Conservation (phyloP, 2,797 vertebrate genomes). For the Siniperca scherzeri region DNA sequence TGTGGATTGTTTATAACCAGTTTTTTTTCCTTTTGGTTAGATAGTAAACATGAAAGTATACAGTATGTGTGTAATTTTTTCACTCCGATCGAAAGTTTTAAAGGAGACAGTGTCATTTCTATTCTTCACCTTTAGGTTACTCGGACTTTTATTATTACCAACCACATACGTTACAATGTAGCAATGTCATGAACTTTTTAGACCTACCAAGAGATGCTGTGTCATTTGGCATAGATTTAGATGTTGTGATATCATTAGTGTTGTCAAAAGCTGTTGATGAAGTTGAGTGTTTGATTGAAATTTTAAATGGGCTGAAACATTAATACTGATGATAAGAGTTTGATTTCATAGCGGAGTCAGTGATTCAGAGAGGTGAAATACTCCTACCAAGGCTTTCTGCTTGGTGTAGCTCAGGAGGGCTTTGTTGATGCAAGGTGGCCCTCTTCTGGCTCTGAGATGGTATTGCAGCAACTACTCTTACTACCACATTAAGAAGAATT, state of each 20-base stretch:
- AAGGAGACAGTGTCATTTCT: not conserved
- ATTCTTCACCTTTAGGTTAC: not conserved
- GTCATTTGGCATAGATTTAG: not conserved
- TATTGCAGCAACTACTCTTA: conserved; percentile 48
- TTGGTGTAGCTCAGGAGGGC: not conserved
- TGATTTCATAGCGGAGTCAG: not conserved
- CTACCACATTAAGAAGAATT: not conserved
- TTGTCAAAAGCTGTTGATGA: not conserved
- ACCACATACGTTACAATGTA: not conserved
- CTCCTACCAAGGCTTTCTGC: not conserved
- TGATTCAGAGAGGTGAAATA: not conserved
- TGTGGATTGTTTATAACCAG: not conserved
- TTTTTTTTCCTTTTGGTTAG: not conserved
- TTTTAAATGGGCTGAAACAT: fast-evolving
- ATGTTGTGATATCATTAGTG: not conserved
- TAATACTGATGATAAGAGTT: not conserved
- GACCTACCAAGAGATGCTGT: not conserved
- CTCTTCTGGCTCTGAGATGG: conserved; percentile 68
- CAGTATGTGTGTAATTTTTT: not conserved
- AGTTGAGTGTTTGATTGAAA: not conserved
- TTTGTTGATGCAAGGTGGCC: conserved; percentile 54
- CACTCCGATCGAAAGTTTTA: not conserved
- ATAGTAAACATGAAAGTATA: not conserved
- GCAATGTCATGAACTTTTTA: not conserved
- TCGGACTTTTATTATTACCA: not conserved